These are phyloP conservation scores for Haemorhous mexicanus DNA, from an alignment of 2,113 vertebrate genomes.

Conservation along the genomic window DNA sequence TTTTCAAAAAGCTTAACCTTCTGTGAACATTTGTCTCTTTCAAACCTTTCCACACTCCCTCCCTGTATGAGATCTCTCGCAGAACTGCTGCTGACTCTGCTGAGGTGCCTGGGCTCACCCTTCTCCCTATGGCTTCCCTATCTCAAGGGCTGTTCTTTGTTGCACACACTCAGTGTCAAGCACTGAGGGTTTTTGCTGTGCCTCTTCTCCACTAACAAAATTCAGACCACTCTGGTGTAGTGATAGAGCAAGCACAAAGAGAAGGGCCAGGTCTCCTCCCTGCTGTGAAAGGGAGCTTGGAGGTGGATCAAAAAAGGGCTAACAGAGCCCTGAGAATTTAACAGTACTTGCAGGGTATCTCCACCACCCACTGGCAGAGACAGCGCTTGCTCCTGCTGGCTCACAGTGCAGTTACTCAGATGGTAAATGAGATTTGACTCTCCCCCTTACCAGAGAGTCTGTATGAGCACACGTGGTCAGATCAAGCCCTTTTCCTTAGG, in stretches of 20 bases:
- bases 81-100: background rate
- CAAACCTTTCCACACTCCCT: background rate
- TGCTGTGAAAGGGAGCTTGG: background rate
- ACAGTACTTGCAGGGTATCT: background rate
- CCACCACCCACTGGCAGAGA: background rate
- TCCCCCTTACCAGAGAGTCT: background rate
- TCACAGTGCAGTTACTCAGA: background rate
- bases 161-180: accelerated
- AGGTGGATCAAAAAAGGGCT: background rate
- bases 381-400: background rate
- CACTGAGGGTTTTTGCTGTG: background rate
- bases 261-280: background rate
- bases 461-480: background rate
- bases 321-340: background rate
- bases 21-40: background rate
- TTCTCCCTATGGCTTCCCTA: background rate
- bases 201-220: background rate
- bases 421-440: background rate
- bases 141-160: background rate
- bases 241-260: background rate
- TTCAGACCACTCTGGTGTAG: background rate
- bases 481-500: slow-evolving; percentile 30
- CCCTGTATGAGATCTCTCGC: background rate
- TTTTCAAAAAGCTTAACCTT: background rate
- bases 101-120: background rate